Evolutionary conservation across 1,140 invertebrate genomes (phyloP), one percentile per base, ranked within the genome.

Genomic region (Hyles euphorbiae): DNA sequence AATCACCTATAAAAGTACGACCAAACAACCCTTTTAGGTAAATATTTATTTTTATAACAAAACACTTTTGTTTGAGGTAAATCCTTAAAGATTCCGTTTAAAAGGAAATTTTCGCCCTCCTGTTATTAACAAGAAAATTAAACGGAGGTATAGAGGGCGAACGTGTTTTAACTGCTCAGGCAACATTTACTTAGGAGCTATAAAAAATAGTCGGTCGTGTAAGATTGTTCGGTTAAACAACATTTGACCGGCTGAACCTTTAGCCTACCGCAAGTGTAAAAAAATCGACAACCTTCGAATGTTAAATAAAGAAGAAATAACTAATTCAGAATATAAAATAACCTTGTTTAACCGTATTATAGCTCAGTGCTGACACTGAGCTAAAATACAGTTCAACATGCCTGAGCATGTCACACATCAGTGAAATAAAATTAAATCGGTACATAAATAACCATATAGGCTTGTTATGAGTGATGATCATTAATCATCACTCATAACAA

Each of bases 1-100:
- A 64, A 64, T 64, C 43, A 48, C 56, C 58, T 54, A 65, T 65
- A 65, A 65, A 65, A 65, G 51, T 34, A 56, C 55, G 50, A 44
- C 54, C 53, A 54, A 47, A 51, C 32, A 49, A 54, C 56, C 53
- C 40, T 54, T 62, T 58, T 60, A 50, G 34, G 54, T 45, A 50
- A 60, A 60, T 53, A 60, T 65, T 60, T 57, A 58, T 60, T 53
- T 53, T 60, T 56, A 58, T 54, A 65, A 54, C 45, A 34, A 48
- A 56, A 64, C 48, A 56, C 44, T 56, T 56, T n/a, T 32, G n/a
- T 47, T 56, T 47, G 34, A 48, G 34, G 10, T n/a, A 32, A 33
- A 34, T n/a, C 44, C 44, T 46, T 34, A 9, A 48, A 56, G 34
- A 56, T 47, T 47, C 11, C 46, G 45, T 47, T 55, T 1, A 36